phyloP scores from a whole-genome alignment of 2,113 vertebrate genomes.

The Todiramphus saurophagus region DNA sequence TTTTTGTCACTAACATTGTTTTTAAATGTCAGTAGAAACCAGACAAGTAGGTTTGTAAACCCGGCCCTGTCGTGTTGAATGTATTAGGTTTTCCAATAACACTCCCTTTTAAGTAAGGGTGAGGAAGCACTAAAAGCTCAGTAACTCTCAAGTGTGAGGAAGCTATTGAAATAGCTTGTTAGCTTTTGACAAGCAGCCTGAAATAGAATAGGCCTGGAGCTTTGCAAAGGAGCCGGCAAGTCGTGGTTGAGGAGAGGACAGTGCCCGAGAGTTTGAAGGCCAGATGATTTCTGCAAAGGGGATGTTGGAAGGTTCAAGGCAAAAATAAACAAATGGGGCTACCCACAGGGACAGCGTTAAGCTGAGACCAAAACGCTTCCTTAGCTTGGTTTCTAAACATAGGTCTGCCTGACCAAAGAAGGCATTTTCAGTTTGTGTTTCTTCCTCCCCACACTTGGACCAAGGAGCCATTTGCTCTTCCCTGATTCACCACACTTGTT shows the following conservation, averaged over 20 bases:
- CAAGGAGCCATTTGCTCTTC: background rate
- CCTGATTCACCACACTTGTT: background rate
- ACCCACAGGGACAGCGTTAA: constrained; percentile 3
- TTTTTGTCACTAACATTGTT: constrained; percentile 67
- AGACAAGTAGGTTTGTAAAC: constrained; percentile 44
- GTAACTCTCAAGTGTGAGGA: constrained; percentile 26
- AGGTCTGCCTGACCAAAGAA: background rate
- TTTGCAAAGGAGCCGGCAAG: background rate
- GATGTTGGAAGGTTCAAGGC: constrained; percentile 20
- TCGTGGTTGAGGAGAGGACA: background rate
- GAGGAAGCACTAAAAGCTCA: constrained; percentile 36
- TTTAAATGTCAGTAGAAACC: constrained; percentile 68
- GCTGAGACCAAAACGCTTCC: background rate
- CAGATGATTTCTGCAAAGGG: constrained; percentile 29
- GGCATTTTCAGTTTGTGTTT: constrained; percentile 9
- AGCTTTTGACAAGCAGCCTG: constrained; percentile 27
- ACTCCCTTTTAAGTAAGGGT: constrained; percentile 21
- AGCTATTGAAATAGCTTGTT: constrained; percentile 50
- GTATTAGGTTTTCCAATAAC: constrained; percentile 48
- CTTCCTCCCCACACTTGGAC: background rate
- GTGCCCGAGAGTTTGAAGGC: background rate
- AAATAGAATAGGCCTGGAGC: constrained; percentile 14
- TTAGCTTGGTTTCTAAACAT: constrained; percentile 5
- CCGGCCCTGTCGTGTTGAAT: constrained; percentile 29
- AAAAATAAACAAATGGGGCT: constrained; percentile 35